A percentile compares a stretch with the other conserved stretches of the same genome.
Conservation (phyloP, 1,140 invertebrate species). For the Aphidius ervi region DNA sequence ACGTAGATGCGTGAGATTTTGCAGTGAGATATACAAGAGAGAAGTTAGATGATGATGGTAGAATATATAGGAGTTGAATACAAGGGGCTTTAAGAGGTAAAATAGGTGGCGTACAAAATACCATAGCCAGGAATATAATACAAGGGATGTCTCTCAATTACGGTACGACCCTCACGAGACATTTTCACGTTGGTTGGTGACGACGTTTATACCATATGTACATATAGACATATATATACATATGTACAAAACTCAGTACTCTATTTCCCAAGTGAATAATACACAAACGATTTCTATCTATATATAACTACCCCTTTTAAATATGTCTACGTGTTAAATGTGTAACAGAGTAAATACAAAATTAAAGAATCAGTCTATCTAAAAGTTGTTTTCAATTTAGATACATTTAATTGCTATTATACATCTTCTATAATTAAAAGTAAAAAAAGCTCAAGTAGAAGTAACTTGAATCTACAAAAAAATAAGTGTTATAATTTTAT, state of each 20-base stretch:
- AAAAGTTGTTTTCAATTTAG: no score
- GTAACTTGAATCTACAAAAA: no score
- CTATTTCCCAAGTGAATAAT: neutral
- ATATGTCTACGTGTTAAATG: neutral
- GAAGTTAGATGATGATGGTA: slow-evolving; percentile 4
- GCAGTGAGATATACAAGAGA: neutral
- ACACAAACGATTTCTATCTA: no score
- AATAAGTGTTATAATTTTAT: no score
- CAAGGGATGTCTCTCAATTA: slow-evolving; percentile 26
- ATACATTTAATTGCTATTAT: no score
- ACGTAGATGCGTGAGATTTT: neutral
- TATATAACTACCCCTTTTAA: no score
- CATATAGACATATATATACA: neutral
- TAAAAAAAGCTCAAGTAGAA: no score
- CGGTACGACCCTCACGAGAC: slow-evolving; percentile 15
- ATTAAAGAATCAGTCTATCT: no score
- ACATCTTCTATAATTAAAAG: no score
- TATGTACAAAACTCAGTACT: neutral
- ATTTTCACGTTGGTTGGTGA: slow-evolving; percentile 7
- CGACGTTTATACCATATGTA: neutral
- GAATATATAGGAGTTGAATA: slow-evolving; percentile 1
- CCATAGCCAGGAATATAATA: slow-evolving; percentile 15
- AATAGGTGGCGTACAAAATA: neutral
- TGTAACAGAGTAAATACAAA: slow-evolving; percentile 2
- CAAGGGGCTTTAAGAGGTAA: neutral